These are phyloP conservation scores for Eutolmus rufibarbis DNA, from an alignment of 2,888 invertebrate genomes.

Conservation along the genomic window DNA sequence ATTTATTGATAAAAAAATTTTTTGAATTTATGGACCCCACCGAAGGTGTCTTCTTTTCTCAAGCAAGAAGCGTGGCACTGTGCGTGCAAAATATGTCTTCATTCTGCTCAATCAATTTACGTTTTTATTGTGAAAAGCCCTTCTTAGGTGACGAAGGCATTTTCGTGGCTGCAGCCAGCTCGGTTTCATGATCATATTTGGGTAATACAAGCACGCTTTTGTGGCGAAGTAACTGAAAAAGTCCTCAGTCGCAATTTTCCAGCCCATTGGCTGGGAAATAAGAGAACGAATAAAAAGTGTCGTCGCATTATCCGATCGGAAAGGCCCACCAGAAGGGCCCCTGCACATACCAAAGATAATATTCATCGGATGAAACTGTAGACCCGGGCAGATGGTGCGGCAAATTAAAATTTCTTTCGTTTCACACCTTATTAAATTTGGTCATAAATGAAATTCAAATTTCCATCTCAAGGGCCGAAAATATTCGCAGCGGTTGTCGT, in stretches of 20 bases:
- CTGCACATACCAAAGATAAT: background rate
- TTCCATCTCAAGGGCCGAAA: background rate
- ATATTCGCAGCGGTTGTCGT: background rate
- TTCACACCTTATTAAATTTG: conserved; percentile 35
- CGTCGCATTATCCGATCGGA: background rate
- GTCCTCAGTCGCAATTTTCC: conserved; percentile 26
- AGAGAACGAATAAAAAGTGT: conserved; percentile 32
- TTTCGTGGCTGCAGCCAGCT: background rate
- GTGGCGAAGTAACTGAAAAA: background rate
- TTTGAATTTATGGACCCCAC: background rate
- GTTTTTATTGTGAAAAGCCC: background rate
- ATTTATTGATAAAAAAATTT: background rate
- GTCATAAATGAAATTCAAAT: conserved; percentile 7
- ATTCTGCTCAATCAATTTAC: background rate
- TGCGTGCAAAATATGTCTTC: background rate
- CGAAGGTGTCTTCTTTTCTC: background rate
- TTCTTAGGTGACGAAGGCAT: background rate
- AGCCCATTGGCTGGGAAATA: conserved; percentile 30
- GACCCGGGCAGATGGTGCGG: conserved; percentile 23
- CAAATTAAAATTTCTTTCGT: conserved; percentile 31
- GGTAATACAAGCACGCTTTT: conserved; percentile 20
- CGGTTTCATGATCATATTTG: background rate
- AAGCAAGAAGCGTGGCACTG: background rate
- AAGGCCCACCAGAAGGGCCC: background rate
- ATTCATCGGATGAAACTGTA: background rate